These are phyloP conservation scores for Andrena bucephala DNA, from an alignment of 2,888 invertebrate genomes.

Conservation along the genomic window DNA sequence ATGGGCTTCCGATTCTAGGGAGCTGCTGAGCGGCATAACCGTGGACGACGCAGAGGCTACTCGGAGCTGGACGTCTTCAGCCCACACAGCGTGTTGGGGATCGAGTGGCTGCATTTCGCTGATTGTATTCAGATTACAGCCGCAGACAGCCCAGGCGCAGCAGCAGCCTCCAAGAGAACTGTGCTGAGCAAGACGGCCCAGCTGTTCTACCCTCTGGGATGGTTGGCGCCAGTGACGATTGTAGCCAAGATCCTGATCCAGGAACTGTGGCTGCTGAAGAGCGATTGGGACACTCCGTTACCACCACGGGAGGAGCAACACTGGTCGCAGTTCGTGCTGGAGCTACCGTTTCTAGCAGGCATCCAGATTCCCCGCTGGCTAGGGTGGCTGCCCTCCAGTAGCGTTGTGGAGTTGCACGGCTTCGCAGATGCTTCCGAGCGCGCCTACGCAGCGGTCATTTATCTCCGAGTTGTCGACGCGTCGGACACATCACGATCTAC, in stretches of 20 bases:
- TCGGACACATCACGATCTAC: too few species aligned
- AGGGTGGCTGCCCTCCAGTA: too few species aligned
- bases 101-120: conserved; percentile 40
- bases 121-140: conserved; percentile 34
- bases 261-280: conserved; percentile 51
- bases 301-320: background rate
- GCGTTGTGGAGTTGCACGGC: too few species aligned
- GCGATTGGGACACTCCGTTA: conserved; percentile 53
- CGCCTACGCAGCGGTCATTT: too few species aligned
- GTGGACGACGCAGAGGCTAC: background rate
- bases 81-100: conserved; percentile 31
- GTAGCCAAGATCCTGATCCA: conserved; percentile 59
- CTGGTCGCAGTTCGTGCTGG: conserved; percentile 36
- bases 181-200: conserved; percentile 49
- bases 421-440: too few species aligned
- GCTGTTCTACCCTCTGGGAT: conserved; percentile 59
- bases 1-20: conserved; percentile 20
- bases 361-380: too few species aligned
- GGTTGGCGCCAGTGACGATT: conserved; percentile 49
- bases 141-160: background rate
- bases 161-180: conserved; percentile 37
- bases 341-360: conserved; percentile 22
- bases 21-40: background rate
- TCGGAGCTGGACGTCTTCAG: background rate
- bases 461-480: too few species aligned